Evolutionary conservation across 92 coral and sea anemone genomes (phyloP).

Genomic region (Siderastrea radians): DNA sequence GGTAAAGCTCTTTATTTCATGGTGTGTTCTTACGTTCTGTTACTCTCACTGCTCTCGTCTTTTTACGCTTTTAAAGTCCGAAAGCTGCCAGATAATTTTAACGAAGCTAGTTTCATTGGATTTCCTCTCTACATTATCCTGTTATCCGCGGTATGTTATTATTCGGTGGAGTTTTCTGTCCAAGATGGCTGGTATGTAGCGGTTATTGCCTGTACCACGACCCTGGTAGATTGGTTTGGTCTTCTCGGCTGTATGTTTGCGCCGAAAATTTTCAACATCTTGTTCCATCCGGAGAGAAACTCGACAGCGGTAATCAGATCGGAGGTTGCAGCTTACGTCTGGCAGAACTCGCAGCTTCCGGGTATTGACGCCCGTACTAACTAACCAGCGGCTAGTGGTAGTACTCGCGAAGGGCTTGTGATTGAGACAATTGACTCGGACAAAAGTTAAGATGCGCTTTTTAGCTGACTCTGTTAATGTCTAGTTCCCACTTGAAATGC

Average conservation of each 20-base stretch:
- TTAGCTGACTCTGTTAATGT: no score
- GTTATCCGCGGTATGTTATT: slow-evolving; percentile 25
- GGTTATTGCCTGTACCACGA: slow-evolving; percentile 58
- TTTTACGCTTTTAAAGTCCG: slow-evolving; percentile 49
- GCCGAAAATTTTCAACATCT: slow-evolving; percentile 45
- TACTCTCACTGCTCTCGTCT: slow-evolving; percentile 35
- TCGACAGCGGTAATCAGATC: slow-evolving; percentile 24
- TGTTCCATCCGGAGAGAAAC: slow-evolving; percentile 66
- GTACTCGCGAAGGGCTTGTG: not conserved
- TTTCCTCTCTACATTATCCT: slow-evolving; percentile 36
- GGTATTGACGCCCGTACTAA: not conserved
- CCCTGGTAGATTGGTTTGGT: slow-evolving; percentile 56
- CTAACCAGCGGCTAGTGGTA: not conserved
- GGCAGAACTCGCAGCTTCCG: slow-evolving; percentile 2
- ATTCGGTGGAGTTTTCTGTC: slow-evolving; percentile 43
- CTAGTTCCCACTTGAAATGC: no score
- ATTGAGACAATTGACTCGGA: not conserved
- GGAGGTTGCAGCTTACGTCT: slow-evolving; percentile 45
- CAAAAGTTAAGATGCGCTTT: not conserved
- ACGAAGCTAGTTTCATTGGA: slow-evolving; percentile 36
- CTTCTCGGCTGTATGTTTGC: slow-evolving; percentile 69
- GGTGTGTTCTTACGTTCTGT: slow-evolving; percentile 30
- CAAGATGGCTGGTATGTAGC: slow-evolving; percentile 61
- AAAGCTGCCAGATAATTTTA: slow-evolving; percentile 36
- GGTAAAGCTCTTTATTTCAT: slow-evolving; percentile 26